Evolutionary conservation across 1,140 invertebrate species (phyloP), one percentile per base, ranked within the genome.

Genomic region (Drosophila seguyi): DNA sequence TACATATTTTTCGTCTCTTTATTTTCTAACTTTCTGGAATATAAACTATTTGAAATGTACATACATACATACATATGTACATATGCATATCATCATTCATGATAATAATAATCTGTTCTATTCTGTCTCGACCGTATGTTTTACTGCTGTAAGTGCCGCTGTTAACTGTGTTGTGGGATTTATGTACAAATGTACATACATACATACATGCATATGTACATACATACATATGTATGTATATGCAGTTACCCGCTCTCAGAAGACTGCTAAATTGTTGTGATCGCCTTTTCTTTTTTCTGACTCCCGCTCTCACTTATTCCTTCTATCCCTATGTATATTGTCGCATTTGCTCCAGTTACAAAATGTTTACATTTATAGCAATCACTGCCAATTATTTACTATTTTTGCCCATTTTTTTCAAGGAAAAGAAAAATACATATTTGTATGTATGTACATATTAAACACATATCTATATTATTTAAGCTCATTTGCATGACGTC

Each of bases 401-500:
- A 27, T 65, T 67, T 55, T 31, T 45, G 29, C 4, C n/a, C 3
- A 25, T 44, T 44, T 67, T 55, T 68, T 52, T 52, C 5, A 20
- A 20, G 16, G 18, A n/a, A 10, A 34, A 16, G n/a, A 27, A 36
- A 27, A 34, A 0, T 34, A 34, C 4, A 34, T 13, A 34, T 34
- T 11, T 11, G 3, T 11, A 11, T 31, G 6, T 11, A 67, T 6
- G 6, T 6, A 44, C 2, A 6, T 20, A 20, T 13, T 27, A 20
- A 16, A 4, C 25, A 38, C 16, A 25, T 41, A 38, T 18, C 0
- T n/a, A 42, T 4, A 20, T 18, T 48, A 36, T 4, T n/a, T 25
- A 45, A 61, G 22, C 56, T 44, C 38, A 73, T 67, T 47, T 48
- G 18, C 38, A 48, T 71, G 68, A 71, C 68, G 66, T 71, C 67